A percentile compares a stretch with the other conserved stretches of the same genome.
These are phyloP conservation scores for Spea multiplicata DNA, from an alignment of 2,113 vertebrate genomes.

Conservation along the genomic window DNA sequence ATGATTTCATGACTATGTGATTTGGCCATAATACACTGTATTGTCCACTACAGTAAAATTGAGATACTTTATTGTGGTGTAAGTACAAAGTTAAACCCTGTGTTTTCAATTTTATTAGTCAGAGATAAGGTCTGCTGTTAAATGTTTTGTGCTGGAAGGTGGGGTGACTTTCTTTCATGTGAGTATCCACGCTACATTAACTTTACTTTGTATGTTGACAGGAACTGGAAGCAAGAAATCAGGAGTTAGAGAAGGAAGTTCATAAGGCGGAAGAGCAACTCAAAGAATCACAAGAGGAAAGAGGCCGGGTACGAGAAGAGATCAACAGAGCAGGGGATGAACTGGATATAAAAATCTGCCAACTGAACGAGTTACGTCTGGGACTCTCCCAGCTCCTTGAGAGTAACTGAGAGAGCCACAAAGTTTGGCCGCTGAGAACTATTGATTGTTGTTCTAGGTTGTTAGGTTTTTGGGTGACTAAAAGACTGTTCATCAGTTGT, in stretches of 20 bases:
- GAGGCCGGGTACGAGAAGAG: slow-evolving; percentile 78
- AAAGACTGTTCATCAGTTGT: not conserved
- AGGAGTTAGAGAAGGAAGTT: slow-evolving; percentile 81
- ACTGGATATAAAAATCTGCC: slow-evolving; percentile 91
- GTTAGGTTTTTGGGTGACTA: not conserved
- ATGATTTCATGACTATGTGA: no score
- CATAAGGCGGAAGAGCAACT: slow-evolving; percentile 77
- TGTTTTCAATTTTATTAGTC: no score
- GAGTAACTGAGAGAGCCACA: slow-evolving; percentile 53
- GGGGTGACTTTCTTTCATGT: not conserved
- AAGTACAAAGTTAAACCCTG: no score
- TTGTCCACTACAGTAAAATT: no score
- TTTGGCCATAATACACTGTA: no score
- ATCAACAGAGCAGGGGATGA: slow-evolving; percentile 82
- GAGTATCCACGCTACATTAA: not conserved
- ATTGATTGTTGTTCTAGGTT: slow-evolving; percentile 19
- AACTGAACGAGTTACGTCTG: slow-evolving; percentile 89
- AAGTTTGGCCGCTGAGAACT: not conserved
- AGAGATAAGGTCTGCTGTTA: not conserved
- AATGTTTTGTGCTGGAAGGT: not conserved
- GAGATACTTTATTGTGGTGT: no score
- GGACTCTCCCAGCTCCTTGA: slow-evolving; percentile 86
- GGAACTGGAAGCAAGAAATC: slow-evolving; percentile 83
- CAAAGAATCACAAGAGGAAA: slow-evolving; percentile 72
- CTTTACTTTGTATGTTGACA: slow-evolving; percentile 50